A percentile compares a stretch with the other conserved stretches of the same genome.
Evolutionary conservation across 2,888 invertebrate species (phyloP).

Genomic region (Cenopis cana): DNA sequence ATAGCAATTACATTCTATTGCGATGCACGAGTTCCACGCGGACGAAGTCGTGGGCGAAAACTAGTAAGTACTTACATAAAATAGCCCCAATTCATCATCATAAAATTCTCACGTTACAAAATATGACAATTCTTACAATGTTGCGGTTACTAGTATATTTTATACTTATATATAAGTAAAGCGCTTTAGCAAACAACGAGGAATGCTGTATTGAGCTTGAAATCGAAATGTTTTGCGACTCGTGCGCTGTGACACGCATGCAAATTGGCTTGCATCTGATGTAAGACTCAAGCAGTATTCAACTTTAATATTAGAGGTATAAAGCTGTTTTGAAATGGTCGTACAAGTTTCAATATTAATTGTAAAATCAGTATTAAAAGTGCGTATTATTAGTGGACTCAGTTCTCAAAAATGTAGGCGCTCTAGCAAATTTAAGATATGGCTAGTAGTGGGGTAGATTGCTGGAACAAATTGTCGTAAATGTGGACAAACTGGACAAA

Average conservation of each 20-base stretch:
- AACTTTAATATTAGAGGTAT: not conserved
- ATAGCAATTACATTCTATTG: too few species aligned
- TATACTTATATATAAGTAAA: too few species aligned
- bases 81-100: not conserved
- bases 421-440: not conserved
- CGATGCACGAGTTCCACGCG: too few species aligned
- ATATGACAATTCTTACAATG: slow-evolving; percentile 37
- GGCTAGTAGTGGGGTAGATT: too few species aligned
- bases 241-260: slow-evolving; percentile 58
- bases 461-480: too few species aligned
- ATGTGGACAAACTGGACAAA: too few species aligned
- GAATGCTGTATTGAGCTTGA: slow-evolving; percentile 62
- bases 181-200: slow-evolving; percentile 53
- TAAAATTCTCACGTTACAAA: not conserved
- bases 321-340: not conserved
- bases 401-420: not conserved
- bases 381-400: not conserved
- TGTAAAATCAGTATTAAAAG: not conserved
- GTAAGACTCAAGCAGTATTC: slow-evolving; percentile 1
- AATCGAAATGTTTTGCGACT: slow-evolving; percentile 60
- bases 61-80: too few species aligned
- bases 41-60: too few species aligned
- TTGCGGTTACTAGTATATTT: slow-evolving; percentile 55
- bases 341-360: not conserved
- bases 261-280: slow-evolving; percentile 17